Conservation (phyloP, 2,888 invertebrate species). For the Micropterix aruncella region DNA sequence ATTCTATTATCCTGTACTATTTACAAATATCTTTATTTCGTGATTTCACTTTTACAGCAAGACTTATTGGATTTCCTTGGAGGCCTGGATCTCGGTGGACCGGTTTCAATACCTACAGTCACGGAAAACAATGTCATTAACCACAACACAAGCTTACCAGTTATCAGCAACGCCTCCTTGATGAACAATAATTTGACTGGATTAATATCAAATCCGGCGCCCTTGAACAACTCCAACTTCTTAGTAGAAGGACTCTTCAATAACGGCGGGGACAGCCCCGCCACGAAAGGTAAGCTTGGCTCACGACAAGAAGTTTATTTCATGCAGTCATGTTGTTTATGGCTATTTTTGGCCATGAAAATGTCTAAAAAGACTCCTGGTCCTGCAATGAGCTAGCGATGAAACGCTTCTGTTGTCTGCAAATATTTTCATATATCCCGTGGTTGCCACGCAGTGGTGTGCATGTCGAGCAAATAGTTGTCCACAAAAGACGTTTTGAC, state of each 20-base stretch:
- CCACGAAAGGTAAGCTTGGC: slow-evolving; percentile 4
- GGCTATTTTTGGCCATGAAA: too few species aligned
- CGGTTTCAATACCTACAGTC: slow-evolving; percentile 18
- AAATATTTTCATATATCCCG: too few species aligned
- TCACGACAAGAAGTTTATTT: slow-evolving; percentile 13
- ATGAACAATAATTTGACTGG: background rate
- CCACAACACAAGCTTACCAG: slow-evolving; percentile 4
- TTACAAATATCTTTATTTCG: too few species aligned
- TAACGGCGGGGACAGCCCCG: slow-evolving; percentile 15
- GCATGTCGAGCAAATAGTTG: too few species aligned
- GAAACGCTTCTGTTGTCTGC: too few species aligned
- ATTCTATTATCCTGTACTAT: too few species aligned
- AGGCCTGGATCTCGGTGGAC: slow-evolving; percentile 46
- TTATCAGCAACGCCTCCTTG: slow-evolving; percentile 2
- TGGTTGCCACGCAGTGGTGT: too few species aligned
- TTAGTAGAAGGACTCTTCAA: slow-evolving; percentile 47
- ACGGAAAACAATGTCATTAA: slow-evolving; percentile 10
- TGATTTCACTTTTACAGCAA: slow-evolving; percentile 21
- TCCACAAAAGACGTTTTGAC: too few species aligned
- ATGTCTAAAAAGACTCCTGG: too few species aligned
- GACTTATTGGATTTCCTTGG: slow-evolving; percentile 82
- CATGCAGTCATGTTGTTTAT: too few species aligned
- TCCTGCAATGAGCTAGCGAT: too few species aligned
- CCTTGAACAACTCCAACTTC: slow-evolving; percentile 30
- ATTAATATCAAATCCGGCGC: slow-evolving; percentile 6